Conservation (phyloP, 1,140 invertebrate genomes). For the Lasioglossum albipes region DNA sequence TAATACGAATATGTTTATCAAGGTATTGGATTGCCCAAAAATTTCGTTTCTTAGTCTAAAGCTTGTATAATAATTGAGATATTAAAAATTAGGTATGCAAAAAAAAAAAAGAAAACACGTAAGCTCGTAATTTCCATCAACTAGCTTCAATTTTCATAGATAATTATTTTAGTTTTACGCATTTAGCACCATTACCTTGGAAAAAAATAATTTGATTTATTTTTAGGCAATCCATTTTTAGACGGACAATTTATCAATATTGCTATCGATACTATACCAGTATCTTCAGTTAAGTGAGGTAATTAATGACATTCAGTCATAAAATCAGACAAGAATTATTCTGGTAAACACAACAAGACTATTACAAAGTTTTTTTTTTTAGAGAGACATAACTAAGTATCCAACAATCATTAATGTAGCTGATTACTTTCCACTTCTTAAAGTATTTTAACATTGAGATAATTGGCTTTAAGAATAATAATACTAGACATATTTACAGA, state of each 20-base stretch:
- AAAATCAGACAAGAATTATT: conserved; percentile 64
- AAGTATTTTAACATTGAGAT: conserved; percentile 61
- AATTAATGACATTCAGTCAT: conserved; percentile 73
- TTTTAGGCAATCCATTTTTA: conserved; percentile 75
- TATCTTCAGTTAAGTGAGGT: conserved; percentile 77
- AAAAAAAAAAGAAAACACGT: conserved; percentile 60
- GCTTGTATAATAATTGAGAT: conserved; percentile 54
- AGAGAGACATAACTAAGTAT: conserved; percentile 51
- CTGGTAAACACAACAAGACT: conserved; percentile 61
- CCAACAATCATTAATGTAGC: conserved; percentile 60
- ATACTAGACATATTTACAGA: conserved; percentile 72
- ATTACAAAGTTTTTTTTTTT: conserved; percentile 35
- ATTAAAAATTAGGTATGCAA: conserved; percentile 64
- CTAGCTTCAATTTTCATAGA: conserved; percentile 72
- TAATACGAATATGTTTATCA: conserved; percentile 50
- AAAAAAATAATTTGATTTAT: conserved; percentile 73
- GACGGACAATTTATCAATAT: conserved; percentile 75
- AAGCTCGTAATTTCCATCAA: conserved; percentile 69
- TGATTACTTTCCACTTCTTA: conserved; percentile 58
- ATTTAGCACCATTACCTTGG: conserved; percentile 74
- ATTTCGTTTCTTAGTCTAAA: conserved; percentile 52
- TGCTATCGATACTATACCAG: conserved; percentile 68
- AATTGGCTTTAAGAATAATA: conserved; percentile 72
- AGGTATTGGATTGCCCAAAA: conserved; percentile 73
- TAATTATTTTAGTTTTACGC: conserved; percentile 70